Conservation (phyloP, 2,888 invertebrate species). For the Eupithecia subumbrata region DNA sequence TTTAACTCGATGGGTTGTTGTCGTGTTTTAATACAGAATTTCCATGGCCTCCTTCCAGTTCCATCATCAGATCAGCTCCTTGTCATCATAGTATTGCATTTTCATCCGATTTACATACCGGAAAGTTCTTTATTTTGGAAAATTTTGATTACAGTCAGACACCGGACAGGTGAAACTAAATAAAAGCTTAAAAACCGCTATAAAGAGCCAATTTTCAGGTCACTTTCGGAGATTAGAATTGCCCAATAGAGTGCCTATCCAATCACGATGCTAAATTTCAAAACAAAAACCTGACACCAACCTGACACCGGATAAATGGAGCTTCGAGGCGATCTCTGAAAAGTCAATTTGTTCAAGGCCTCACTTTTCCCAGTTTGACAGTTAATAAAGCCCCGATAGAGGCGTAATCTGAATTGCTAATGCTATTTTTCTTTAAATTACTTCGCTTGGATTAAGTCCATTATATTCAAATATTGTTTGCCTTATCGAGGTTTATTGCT, state of each 20-base stretch:
- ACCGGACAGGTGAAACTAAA: not conserved
- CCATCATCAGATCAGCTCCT: too few relatives aligned
- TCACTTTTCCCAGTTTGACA: slow-evolving; percentile 74
- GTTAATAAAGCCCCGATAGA: slow-evolving; percentile 77
- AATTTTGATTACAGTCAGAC: not conserved
- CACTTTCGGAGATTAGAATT: not conserved
- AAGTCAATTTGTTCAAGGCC: slow-evolving; percentile 71
- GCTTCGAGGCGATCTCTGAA: slow-evolving; percentile 57
- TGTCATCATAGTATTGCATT: too few relatives aligned
- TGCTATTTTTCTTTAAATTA: slow-evolving; percentile 83
- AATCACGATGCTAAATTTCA: slow-evolving; percentile 12
- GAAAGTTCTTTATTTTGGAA: not conserved
- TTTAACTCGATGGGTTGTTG: too few relatives aligned
- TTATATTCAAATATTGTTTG: slow-evolving; percentile 76
- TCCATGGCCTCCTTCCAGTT: not conserved
- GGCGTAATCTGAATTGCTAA: slow-evolving; percentile 80
- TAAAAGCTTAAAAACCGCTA: not conserved
- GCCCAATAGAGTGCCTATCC: not conserved
- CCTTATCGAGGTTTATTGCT: slow-evolving; percentile 63
- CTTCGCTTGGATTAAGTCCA: slow-evolving; percentile 74
- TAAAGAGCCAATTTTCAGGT: not conserved
- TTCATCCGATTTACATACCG: not conserved
- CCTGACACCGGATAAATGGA: slow-evolving; percentile 57
- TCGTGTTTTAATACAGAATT: not conserved
- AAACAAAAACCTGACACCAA: slow-evolving; percentile 18